phyloP scores from a whole-genome alignment of 2,797 vertebrate species.

The Malacoctenus gilli region DNA sequence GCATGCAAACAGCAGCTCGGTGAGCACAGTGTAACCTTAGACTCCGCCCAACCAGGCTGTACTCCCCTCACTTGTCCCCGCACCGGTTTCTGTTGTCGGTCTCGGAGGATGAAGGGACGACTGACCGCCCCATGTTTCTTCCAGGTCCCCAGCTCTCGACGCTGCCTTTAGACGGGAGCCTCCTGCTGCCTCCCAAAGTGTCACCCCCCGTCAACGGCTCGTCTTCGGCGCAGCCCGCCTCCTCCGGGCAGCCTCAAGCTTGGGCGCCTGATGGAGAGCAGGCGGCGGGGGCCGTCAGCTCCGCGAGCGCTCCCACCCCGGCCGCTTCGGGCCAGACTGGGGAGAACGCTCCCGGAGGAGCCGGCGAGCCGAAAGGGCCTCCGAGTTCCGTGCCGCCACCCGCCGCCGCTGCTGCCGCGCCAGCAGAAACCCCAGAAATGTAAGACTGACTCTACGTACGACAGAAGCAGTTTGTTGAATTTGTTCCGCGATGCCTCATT shows the following conservation, averaged over 20 bases:
- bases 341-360: constrained; percentile 78
- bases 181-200: constrained; percentile 89
- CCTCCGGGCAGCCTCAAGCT: constrained; percentile 68
- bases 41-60: too few relatives aligned
- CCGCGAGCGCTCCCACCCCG: constrained; percentile 76
- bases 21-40: too few relatives aligned
- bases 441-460: too few relatives aligned
- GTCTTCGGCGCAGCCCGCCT: constrained; percentile 60
- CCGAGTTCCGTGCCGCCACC: constrained; percentile 72
- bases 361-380: constrained; percentile 78
- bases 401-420: constrained; percentile 65
- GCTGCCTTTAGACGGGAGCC: constrained; percentile 89
- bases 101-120: too few relatives aligned
- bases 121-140: too few relatives aligned
- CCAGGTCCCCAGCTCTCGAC: constrained; percentile 92
- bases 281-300: constrained; percentile 52
- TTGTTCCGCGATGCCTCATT: too few relatives aligned
- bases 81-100: too few relatives aligned
- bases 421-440: constrained; percentile 77
- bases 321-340: constrained; percentile 75
- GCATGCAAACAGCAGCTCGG: constrained; percentile 93
- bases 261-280: constrained; percentile 79
- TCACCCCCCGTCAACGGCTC: constrained; percentile 70
- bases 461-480: too few relatives aligned
- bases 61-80: too few relatives aligned